Evolutionary conservation across 1,140 invertebrate species (phyloP).

Genomic region (Sycobia sp.): DNA sequence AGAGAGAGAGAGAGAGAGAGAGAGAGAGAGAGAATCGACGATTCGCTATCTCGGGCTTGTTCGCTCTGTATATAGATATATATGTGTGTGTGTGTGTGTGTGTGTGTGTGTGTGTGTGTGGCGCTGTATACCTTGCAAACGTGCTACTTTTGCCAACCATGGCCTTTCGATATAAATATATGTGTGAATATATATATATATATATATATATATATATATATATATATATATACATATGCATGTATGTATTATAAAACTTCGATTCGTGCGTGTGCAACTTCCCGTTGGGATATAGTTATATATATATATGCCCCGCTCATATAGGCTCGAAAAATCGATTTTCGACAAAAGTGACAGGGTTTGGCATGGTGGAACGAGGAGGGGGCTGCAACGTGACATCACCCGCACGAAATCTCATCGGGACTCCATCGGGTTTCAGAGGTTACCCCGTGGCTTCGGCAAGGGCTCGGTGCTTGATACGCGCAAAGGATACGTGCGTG

Average conservation of each 20-base stretch:
- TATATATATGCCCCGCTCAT: conserved; percentile 8
- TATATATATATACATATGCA: no score
- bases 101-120: not conserved
- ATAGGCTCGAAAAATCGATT: conserved; percentile 34
- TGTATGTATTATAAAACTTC: no score
- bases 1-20: not conserved
- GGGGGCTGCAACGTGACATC: conserved; percentile 18
- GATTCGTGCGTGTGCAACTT: conserved; percentile 16
- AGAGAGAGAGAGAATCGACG: conserved; percentile 10
- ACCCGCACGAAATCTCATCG: not conserved
- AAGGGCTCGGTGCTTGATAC: no score
- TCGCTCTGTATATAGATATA: no score
- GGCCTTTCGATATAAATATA: conserved; percentile 51
- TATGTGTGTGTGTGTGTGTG: not conserved
- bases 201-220: no score
- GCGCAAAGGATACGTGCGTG: conserved; percentile 7
- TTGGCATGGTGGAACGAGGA: no score
- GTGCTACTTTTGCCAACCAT: conserved; percentile 50
- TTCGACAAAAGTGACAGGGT: not conserved
- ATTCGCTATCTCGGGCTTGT: no score
- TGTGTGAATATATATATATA: no score
- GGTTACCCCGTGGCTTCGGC: not conserved
- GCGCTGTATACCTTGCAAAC: no score
- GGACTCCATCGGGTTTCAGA: no score
- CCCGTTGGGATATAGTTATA: conserved; percentile 25